These are phyloP conservation scores for Poliocrania exsul DNA, from an alignment of 2,797 vertebrate species.

Conservation along the genomic window DNA sequence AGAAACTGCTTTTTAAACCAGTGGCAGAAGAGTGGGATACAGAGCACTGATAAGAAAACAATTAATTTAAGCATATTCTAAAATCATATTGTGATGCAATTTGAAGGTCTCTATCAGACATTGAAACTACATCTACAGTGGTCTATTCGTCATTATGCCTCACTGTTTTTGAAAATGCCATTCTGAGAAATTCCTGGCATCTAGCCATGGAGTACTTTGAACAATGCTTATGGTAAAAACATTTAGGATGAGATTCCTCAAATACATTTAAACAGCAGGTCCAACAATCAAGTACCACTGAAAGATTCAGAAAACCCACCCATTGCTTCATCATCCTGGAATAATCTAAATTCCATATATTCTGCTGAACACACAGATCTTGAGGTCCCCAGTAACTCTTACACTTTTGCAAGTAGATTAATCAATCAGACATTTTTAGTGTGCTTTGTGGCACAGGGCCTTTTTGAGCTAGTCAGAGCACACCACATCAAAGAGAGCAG, in stretches of 20 bases:
- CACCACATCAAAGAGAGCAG: not conserved
- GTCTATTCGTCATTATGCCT: not conserved
- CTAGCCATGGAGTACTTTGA: not conserved
- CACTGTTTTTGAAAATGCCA: not conserved
- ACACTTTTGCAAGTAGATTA: not conserved
- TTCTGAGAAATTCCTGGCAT: not conserved
- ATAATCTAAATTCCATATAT: not conserved
- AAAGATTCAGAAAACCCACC: not conserved
- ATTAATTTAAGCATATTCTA: not conserved
- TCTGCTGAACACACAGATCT: not conserved
- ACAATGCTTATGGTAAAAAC: not conserved
- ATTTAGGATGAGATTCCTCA: not conserved
- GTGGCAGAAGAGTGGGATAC: constrained; percentile 31
- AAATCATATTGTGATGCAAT: constrained; percentile 28
- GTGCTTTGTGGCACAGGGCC: not conserved
- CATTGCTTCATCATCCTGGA: not conserved
- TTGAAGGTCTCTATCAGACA: constrained; percentile 23
- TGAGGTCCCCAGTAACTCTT: not conserved
- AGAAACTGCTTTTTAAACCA: constrained; percentile 62
- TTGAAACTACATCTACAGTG: not conserved
- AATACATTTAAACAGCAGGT: not conserved
- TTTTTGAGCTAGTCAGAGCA: not conserved
- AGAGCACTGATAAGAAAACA: constrained; percentile 19
- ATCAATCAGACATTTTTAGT: not conserved
- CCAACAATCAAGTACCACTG: not conserved